Evolutionary conservation across 2,113 vertebrate genomes (phyloP), one percentile per base, ranked within the genome.

Genomic region (Eulacestoma nigropectus): DNA sequence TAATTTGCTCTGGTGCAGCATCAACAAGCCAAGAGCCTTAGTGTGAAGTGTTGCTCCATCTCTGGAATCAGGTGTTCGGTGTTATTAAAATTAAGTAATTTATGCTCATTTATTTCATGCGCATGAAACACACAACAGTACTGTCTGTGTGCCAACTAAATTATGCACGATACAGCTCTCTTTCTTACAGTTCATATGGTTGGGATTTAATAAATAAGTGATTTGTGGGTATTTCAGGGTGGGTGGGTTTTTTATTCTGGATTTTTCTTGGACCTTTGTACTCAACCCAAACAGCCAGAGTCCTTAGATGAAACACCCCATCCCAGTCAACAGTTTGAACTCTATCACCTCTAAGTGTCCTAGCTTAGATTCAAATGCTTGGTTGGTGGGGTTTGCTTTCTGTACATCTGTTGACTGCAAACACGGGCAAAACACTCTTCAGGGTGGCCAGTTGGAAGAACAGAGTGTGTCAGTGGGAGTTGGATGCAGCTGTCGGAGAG

Each of bases 1-100:
- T 88, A 53, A 52, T 90, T 63, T 90, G 21, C 75, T 88, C 39
- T 84, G 63, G 52, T 92, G 68, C 84, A 88, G 82, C 2, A 0
- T 92, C 86, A 87, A 80, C 55, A 89, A 93, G 68, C 63, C 59
- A 83, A 84, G 90, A 92, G 79, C 68, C 35, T 84, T 74, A 81
- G 90, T 4, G 30, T 81, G 92, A 95, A 94, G 79, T 59, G 79
- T 88, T 88, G 75, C 76, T 86, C 50, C 1, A 1, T 90, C 79
- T 97, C 68, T 84, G 86, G 60, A 90, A 81, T 95, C 96, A 96
- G 94, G 86, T 97, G 92, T 86, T 93, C 4, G 15, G 79, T 93
- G 64, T 93, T 95, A 86, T 29, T 93, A 59, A 93, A 63, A 95
- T 95, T 39, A 93, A 95, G 94, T 77, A 90, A 90, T 95, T 94